Conservation (phyloP, 1,140 invertebrate genomes). For the Hylaeus anthracinus region DNA sequence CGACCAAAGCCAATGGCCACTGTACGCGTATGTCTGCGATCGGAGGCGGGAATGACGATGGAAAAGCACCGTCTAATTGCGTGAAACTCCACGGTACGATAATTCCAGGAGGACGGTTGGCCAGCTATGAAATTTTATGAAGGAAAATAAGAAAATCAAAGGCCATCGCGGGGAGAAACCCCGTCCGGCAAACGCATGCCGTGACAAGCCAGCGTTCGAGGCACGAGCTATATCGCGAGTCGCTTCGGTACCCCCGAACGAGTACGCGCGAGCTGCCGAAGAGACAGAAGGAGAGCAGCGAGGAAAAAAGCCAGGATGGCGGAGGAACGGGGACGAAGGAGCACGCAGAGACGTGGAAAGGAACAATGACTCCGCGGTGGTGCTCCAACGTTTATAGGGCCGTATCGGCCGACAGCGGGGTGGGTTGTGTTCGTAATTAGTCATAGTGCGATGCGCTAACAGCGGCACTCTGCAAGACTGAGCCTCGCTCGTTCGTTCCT, state of each 20-base stretch:
- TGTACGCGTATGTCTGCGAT: background rate
- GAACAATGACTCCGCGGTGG: constrained; percentile 62
- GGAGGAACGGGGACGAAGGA: constrained; percentile 21
- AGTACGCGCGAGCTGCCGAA: constrained; percentile 36
- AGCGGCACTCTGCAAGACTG: constrained; percentile 80
- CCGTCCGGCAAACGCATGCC: constrained; percentile 35
- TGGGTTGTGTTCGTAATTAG: constrained; percentile 75
- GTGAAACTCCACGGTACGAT: background rate
- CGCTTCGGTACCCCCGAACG: constrained; percentile 53
- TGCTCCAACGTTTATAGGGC: constrained; percentile 52
- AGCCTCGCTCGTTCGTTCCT: constrained; percentile 58
- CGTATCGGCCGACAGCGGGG: constrained; percentile 48
- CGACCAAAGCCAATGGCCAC: too few relatives aligned
- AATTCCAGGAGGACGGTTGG: background rate
- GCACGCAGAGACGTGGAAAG: constrained; percentile 60
- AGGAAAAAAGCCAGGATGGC: background rate
- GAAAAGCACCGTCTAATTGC: background rate
- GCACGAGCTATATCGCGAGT: constrained; percentile 58
- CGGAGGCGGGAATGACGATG: background rate
- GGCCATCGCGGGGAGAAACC: background rate
- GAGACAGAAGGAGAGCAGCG: background rate
- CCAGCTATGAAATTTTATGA: background rate
- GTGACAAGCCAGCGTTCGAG: constrained; percentile 49
- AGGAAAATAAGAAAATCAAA: background rate
- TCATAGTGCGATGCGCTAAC: constrained; percentile 81